Percentiles rank a stretch among this genome's conserved stretches.
Evolutionary conservation across 2,797 vertebrate genomes (phyloP).

Genomic region (Lepidocolaptes lacrymiger): DNA sequence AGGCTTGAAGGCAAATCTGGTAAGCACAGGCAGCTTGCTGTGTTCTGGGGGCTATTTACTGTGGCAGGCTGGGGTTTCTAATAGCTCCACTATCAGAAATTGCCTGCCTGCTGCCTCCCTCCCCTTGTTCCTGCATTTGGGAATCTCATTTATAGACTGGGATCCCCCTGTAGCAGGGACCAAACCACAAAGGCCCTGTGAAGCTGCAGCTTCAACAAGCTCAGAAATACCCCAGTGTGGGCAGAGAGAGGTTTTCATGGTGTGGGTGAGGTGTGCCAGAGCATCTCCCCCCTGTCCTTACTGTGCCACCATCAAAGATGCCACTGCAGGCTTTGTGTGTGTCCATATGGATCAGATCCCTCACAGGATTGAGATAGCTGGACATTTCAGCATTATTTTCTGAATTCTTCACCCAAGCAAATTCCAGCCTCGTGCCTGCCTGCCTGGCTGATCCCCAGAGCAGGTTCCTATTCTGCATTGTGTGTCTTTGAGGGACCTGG

Average conservation of each 20-base stretch:
- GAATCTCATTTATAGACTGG: background rate
- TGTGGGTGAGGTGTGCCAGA: fast-evolving
- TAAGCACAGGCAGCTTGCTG: background rate
- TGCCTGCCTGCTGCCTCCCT: background rate
- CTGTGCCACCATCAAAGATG: background rate
- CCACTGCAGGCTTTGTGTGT: background rate
- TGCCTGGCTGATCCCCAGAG: background rate
- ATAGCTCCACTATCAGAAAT: background rate
- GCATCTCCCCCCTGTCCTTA: background rate
- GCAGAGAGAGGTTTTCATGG: background rate
- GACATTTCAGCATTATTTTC: background rate
- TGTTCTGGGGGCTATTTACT: background rate
- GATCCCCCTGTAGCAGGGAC: background rate
- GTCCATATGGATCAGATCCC: background rate
- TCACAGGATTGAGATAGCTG: background rate
- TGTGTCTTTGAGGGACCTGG: background rate
- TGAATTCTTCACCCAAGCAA: background rate
- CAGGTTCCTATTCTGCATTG: background rate
- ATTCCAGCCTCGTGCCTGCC: background rate
- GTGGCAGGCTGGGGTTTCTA: background rate
- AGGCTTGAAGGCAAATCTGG: slow-evolving; percentile 57
- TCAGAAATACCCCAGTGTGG: background rate
- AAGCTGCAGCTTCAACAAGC: background rate
- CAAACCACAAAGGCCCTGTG: background rate
- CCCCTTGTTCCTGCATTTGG: background rate